Evolutionary conservation across 2,888 invertebrate genomes (phyloP), one percentile per base, ranked within the genome.

Genomic region (Drosophila nr. medialis): DNA sequence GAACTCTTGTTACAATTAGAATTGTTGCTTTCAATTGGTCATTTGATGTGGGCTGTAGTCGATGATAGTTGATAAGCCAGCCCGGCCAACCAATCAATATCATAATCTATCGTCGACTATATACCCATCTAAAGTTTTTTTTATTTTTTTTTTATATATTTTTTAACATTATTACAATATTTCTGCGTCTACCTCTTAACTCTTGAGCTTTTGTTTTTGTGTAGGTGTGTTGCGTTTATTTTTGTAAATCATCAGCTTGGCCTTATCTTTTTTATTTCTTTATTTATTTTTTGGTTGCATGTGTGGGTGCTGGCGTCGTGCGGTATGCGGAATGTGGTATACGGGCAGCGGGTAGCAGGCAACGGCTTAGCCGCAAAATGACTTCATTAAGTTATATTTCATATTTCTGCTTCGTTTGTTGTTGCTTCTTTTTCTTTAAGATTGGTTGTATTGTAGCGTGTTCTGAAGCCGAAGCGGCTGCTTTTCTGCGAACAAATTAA

Each of bases 401-500:
- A 87, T 77, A 75, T 79, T 75, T 83, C 30, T 56, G 49, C 34
- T 45, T 54, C 0, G 56, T 21, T 54, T 32, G 15, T 49, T 55
- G 18, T 18, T 27, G 4, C 8, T 18, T 15, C 15, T 4, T 51
- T 65, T 64, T 51, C 36, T 21, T 58, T 42, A 36, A 42, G 50
- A 42, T 56, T 36, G 2, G 50, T 50, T 67, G 32, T 59, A 58
- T 60, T 50, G 64, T 55, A 10, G 36, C 63, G 36, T 36, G 29
- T 51, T 64, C 38, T 50, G 51, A 24, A 59, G 36, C 45, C 27
- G 48, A 38, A 61, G 68, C 36, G 64, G 48, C 60, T 55, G 45
- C 38, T 64, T 75, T 88, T 88, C 86, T 70, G 86, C 83, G 87
- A 86, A 86, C 85, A 86, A 86, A 87, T 87, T 86, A 85, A 87